A percentile compares a stretch with the other conserved stretches of the same genome.
Conservation (phyloP, 2,888 invertebrate species). For the Metellina segmentata region DNA sequence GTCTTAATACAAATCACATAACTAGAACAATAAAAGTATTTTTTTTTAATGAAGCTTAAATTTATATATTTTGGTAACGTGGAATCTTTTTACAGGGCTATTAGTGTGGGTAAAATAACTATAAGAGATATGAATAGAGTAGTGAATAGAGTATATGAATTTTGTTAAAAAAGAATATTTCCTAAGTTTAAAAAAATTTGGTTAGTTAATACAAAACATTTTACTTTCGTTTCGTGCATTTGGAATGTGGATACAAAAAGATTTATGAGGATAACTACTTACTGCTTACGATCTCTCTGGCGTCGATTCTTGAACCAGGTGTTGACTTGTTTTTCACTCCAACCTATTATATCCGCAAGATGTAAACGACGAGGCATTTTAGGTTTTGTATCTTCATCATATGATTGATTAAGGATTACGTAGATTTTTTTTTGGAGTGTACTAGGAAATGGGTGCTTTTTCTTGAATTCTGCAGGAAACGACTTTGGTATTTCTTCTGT, state of each 20-base stretch:
- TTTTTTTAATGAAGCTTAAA: no score
- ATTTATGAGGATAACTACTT: background rate
- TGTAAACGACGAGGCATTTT: background rate
- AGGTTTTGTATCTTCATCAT: background rate
- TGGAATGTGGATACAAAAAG: background rate
- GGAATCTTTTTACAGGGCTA: no score
- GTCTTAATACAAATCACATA: no score
- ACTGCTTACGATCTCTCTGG: conserved; percentile 33
- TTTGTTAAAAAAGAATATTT: no score
- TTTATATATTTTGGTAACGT: no score
- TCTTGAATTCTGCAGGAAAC: background rate
- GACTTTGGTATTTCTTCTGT: background rate
- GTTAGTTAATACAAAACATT: no score
- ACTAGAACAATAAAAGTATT: no score
- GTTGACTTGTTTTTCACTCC: conserved; percentile 15
- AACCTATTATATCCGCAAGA: background rate
- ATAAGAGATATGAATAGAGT: no score
- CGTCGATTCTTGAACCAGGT: conserved; percentile 62
- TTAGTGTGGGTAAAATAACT: no score
- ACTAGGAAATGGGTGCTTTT: background rate
- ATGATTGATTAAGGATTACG: background rate
- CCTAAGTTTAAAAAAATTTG: no score
- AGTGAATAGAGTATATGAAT: no score
- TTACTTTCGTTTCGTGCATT: no score
- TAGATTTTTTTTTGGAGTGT: background rate